Evolutionary conservation across 2,888 invertebrate species (phyloP), one percentile per base, ranked within the genome.

Genomic region (Halocaridina rubra): DNA sequence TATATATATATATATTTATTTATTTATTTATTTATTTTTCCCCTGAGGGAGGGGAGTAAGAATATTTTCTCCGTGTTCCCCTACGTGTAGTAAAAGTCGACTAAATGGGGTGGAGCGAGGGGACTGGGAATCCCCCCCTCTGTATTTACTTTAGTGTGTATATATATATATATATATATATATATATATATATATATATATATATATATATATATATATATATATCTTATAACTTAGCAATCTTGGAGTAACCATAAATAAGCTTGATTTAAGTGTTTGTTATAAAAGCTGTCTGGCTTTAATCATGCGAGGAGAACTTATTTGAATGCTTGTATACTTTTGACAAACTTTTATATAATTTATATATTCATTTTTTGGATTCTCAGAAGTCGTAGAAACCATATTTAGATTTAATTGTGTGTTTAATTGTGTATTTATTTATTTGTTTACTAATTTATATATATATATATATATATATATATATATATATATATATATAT

Each of bases 121-220:
- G n/a, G n/a, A n/a, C n/a, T n/a, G n/a, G n/a, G n/a, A n/a, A n/a
- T n/a, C n/a, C n/a, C n/a, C n/a, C n/a, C n/a, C n/a, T n/a, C 22
- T 67, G 27, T 67, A 67, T 67, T 27, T 67, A 67, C 27, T 27
- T 67, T 27, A 27, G 13, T 67, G 27, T 67, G 27, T 67, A 67
- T 67, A 67, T 67, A 19, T 67, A 67, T 67, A 67, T 67, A 67
- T 67, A 67, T 67, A 19, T 67, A 67, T 67, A 67, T 67, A 67
- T 67, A 67, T 67, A 67, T 24, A 67, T 67, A 67, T 67, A 67
- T 67, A 67, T 67, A 67, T 67, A 67, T 67, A 67, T 67, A 67
- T 67, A 67, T 67, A 67, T 67, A 67, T 67, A 67, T 67, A 67
- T 67, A 67, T 67, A 67, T 67, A 67, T 67, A 67, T 67, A n/a